phyloP scores from a whole-genome alignment of 2,888 invertebrate species.

The Euphydryas editha region DNA sequence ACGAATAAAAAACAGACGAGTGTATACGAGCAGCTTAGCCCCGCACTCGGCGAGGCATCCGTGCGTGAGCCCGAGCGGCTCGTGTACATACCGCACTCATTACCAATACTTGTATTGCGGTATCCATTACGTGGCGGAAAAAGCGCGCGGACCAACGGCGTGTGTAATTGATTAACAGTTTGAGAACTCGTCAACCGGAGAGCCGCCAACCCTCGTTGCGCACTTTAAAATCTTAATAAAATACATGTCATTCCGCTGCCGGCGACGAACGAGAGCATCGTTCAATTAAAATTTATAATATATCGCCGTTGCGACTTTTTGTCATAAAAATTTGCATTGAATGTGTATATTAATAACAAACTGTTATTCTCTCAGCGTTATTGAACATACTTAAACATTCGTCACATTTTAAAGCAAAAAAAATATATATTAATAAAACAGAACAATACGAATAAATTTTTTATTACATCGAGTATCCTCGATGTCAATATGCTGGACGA shows the following conservation, averaged over 20 bases:
- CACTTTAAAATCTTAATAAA: constrained; percentile 65
- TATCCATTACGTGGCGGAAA: constrained; percentile 78
- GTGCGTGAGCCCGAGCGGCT: constrained; percentile 65
- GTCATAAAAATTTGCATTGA: constrained; percentile 58
- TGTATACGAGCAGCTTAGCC: constrained; percentile 62
- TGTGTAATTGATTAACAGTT: constrained; percentile 81
- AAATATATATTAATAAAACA: not conserved
- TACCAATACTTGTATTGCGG: constrained; percentile 65
- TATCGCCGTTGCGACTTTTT: constrained; percentile 47
- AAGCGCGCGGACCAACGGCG: constrained; percentile 71
- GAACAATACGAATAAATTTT: not conserved
- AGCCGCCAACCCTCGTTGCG: constrained; percentile 44
- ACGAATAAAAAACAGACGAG: constrained; percentile 56
- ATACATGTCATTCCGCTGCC: constrained; percentile 46
- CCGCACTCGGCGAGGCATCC: constrained; percentile 69
- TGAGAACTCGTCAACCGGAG: constrained; percentile 63
- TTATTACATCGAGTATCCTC: not conserved
- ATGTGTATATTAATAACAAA: constrained; percentile 42
- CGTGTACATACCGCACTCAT: constrained; percentile 50
- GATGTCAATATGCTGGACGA: constrained; percentile 11
- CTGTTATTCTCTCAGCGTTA: constrained; percentile 6
- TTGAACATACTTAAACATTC: constrained; percentile 15
- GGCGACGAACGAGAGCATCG: constrained; percentile 49
- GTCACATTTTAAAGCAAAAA: constrained; percentile 8
- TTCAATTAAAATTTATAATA: constrained; percentile 42